These are phyloP conservation scores for Apamea anceps DNA, from an alignment of 2,888 invertebrate genomes.

Conservation along the genomic window DNA sequence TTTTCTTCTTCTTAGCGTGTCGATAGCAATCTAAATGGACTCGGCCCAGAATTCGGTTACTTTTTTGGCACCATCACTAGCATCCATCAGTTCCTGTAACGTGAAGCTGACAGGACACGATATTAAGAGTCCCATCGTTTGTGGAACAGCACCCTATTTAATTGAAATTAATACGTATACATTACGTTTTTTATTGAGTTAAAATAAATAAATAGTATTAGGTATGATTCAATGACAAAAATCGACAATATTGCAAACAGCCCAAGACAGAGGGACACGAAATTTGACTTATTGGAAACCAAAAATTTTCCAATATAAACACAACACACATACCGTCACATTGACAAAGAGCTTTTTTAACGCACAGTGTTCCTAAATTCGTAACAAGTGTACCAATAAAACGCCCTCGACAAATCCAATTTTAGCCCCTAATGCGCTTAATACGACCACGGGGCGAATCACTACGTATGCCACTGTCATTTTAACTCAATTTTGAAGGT, in stretches of 20 bases:
- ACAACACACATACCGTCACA: conserved; percentile 66
- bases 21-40: no score
- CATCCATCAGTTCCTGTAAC: no score
- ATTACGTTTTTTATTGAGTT: not conserved
- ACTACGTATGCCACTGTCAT: conserved; percentile 90
- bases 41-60: no score
- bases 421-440: conserved; percentile 88
- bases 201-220: not conserved
- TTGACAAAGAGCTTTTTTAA: conserved; percentile 81
- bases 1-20: no score
- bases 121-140: no score
- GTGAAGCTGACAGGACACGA: no score
- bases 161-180: not conserved
- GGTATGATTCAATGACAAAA: not conserved
- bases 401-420: conserved; percentile 89
- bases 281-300: conserved; percentile 42
- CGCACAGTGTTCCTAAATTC: conserved; percentile 82
- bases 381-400: conserved; percentile 90
- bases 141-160: no score
- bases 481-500: conserved; percentile 90
- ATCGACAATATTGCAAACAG: not conserved
- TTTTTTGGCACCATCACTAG: no score
- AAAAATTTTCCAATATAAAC: conserved; percentile 57
- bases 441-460: conserved; percentile 89
- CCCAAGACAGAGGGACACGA: conserved; percentile 3